A percentile compares a stretch with the other conserved stretches of the same genome.
Conservation (phyloP, 2,888 invertebrate genomes). For the Trissolcus brochymenae region DNA sequence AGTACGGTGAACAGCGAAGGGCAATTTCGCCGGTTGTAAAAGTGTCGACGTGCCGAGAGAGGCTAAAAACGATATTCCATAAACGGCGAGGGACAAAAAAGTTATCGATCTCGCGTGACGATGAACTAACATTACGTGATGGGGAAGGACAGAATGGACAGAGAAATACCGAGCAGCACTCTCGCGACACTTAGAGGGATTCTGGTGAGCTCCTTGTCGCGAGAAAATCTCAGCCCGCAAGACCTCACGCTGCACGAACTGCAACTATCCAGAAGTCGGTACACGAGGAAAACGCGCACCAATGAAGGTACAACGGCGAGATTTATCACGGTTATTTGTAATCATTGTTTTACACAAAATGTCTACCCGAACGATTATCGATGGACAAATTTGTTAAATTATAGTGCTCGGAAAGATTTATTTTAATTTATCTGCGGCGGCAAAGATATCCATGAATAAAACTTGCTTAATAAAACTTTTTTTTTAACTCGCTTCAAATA, state of each 20-base stretch:
- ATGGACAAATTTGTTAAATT: too few relatives aligned
- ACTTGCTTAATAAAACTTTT: too few relatives aligned
- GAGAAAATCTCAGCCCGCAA: slow-evolving; percentile 79
- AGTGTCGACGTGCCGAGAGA: neutral
- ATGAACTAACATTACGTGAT: slow-evolving; percentile 36
- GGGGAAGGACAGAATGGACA: slow-evolving; percentile 68
- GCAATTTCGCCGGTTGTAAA: neutral
- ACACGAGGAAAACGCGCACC: slow-evolving; percentile 72
- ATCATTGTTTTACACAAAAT: slow-evolving; percentile 7
- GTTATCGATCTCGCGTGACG: slow-evolving; percentile 29
- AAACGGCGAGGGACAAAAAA: slow-evolving; percentile 22
- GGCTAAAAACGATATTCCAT: neutral
- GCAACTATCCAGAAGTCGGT: slow-evolving; percentile 62
- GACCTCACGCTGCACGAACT: slow-evolving; percentile 74
- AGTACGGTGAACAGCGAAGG: neutral
- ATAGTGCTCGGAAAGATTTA: too few relatives aligned
- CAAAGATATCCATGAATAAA: too few relatives aligned
- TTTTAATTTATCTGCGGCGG: too few relatives aligned
- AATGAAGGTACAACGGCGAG: slow-evolving; percentile 63
- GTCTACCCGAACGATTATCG: neutral
- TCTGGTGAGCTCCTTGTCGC: slow-evolving; percentile 78
- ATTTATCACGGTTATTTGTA: slow-evolving; percentile 9
- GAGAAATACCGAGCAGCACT: slow-evolving; percentile 77
- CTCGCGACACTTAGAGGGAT: slow-evolving; percentile 79
- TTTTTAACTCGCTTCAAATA: too few relatives aligned